Conservation (phyloP, 2,797 vertebrate species). For the Knipowitschia caucasica region DNA sequence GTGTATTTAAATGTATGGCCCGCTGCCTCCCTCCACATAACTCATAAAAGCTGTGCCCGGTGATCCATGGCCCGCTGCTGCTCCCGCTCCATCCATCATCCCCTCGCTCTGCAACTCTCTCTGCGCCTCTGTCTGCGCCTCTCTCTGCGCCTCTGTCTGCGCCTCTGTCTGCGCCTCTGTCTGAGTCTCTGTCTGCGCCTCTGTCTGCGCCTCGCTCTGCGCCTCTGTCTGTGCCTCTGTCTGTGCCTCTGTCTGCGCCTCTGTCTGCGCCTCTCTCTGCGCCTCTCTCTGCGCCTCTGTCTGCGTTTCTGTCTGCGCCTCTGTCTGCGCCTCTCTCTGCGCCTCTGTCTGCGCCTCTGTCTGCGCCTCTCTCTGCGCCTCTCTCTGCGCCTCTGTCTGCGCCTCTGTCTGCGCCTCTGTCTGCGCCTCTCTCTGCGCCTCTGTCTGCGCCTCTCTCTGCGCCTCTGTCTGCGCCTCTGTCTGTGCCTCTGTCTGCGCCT, state of each 20-base stretch:
- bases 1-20: slow-evolving; percentile 13
- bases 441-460: slow-evolving; percentile 35
- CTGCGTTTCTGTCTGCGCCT: slow-evolving; percentile 33
- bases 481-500: too few relatives aligned
- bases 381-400: slow-evolving; percentile 33
- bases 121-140: slow-evolving; percentile 35
- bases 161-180: slow-evolving; percentile 33
- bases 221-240: slow-evolving; percentile 29
- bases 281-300: slow-evolving; percentile 30
- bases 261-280: slow-evolving; percentile 35
- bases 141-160: slow-evolving; percentile 33
- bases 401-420: too few relatives aligned
- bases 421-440: slow-evolving; percentile 33
- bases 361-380: too few relatives aligned
- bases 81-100: slow-evolving; percentile 39
- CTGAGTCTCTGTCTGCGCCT: slow-evolving; percentile 33
- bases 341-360: slow-evolving; percentile 29
- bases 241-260: slow-evolving; percentile 33
- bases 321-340: slow-evolving; percentile 35
- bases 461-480: slow-evolving; percentile 29
- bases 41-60: slow-evolving; percentile 36
- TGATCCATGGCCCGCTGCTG: slow-evolving; percentile 51
- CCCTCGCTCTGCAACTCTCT: too few relatives aligned
- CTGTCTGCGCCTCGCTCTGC: slow-evolving; percentile 35
- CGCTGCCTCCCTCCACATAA: slow-evolving; percentile 24